These are phyloP conservation scores for Dysidea cf. avara DNA, from an alignment of 37 sponge, comb jelly and placozoan genomes.

Conservation along the genomic window DNA sequence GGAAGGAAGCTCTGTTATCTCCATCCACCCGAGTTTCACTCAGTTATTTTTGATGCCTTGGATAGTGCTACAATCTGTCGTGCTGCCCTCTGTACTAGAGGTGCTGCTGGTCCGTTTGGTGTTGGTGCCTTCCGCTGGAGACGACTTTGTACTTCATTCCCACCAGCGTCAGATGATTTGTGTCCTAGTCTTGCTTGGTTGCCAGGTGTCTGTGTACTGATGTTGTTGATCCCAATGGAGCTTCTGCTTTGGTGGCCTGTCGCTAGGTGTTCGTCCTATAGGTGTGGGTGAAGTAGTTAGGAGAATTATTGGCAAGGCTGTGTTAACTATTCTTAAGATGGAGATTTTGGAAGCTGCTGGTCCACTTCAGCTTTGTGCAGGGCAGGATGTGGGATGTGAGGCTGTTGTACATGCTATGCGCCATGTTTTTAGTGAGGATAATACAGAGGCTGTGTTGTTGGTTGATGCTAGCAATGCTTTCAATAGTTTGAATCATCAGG, in stretches of 20 bases:
- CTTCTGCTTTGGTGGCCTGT: slow-evolving; percentile 22
- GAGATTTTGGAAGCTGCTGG: no score
- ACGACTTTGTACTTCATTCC: slow-evolving; percentile 27
- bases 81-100: slow-evolving; percentile 15
- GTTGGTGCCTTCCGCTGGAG: slow-evolving; percentile 33
- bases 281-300: no score
- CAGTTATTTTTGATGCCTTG: slow-evolving; percentile 27
- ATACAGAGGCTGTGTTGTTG: no score
- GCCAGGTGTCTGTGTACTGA: slow-evolving; percentile 9
- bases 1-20: background rate
- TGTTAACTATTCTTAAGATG: no score
- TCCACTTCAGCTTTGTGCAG: no score
- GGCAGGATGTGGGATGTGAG: no score
- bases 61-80: slow-evolving; percentile 16
- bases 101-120: slow-evolving; percentile 39
- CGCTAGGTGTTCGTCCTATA: background rate
- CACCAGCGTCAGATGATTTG: slow-evolving; percentile 15
- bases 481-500: no score
- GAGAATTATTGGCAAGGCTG: no score
- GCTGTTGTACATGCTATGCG: no score
- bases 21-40: slow-evolving; percentile 2
- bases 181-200: slow-evolving; percentile 16
- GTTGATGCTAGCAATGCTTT: no score
- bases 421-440: no score
- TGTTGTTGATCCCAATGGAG: slow-evolving; percentile 5